Evolutionary conservation across 2,888 invertebrate genomes (phyloP).

Genomic region (Amphipyra berbera): DNA sequence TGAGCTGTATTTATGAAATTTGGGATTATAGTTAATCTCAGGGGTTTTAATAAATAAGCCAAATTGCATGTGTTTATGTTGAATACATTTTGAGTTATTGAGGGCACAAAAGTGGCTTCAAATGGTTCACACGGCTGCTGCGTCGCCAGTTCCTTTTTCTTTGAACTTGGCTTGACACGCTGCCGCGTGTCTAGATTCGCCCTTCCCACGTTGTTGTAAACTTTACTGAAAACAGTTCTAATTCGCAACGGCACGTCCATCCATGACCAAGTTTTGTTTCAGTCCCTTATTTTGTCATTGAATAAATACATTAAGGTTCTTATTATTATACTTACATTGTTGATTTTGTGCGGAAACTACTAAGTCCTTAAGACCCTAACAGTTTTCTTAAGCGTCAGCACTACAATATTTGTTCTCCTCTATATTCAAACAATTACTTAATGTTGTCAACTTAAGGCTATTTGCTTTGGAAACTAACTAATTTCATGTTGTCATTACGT

Average conservation of each 20-base stretch:
- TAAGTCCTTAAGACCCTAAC: neutral
- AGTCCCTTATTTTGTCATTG: neutral
- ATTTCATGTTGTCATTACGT: neutral
- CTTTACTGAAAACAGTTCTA: neutral
- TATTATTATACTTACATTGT: slow-evolving; percentile 7
- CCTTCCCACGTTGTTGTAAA: neutral
- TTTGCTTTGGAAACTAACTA: slow-evolving; percentile 19
- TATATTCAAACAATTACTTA: slow-evolving; percentile 15
- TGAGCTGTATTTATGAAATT: too few relatives aligned
- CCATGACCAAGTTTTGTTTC: neutral
- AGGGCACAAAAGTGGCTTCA: too few relatives aligned
- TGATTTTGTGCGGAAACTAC: slow-evolving; percentile 9
- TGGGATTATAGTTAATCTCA: too few relatives aligned
- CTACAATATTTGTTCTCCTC: slow-evolving; percentile 23
- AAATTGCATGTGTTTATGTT: too few relatives aligned
- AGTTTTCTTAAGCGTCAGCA: slow-evolving; percentile 22
- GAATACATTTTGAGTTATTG: too few relatives aligned
- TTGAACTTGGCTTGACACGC: too few relatives aligned
- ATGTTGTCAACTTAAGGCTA: slow-evolving; percentile 4
- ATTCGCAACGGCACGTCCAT: slow-evolving; percentile 3
- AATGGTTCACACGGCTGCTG: too few relatives aligned
- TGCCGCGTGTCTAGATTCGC: too few relatives aligned
- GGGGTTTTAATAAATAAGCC: too few relatives aligned
- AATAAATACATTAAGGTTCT: slow-evolving; percentile 3
- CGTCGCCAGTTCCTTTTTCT: too few relatives aligned